These are phyloP conservation scores for Myotis brandtii DNA, from an alignment of 2,113 vertebrate genomes.

Conservation along the genomic window DNA sequence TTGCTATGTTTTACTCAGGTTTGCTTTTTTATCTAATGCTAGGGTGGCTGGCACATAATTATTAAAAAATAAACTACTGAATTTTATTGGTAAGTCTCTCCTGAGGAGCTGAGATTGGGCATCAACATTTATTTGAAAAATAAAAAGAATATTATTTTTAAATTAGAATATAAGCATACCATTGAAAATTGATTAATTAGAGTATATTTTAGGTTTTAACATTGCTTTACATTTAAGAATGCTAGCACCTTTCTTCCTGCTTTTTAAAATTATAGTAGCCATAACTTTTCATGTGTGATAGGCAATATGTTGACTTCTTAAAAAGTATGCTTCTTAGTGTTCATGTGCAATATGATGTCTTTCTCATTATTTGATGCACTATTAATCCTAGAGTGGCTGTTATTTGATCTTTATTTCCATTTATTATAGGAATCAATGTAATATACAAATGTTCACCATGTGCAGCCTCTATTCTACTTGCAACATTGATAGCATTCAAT, in stretches of 20 bases:
- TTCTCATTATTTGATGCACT: background rate
- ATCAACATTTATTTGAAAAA: slow-evolving; percentile 2
- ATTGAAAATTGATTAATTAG: background rate
- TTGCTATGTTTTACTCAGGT: background rate
- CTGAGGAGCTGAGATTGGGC: background rate
- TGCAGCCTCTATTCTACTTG: background rate
- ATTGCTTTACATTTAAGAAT: background rate
- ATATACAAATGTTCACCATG: background rate
- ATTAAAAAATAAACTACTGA: slow-evolving; percentile 6
- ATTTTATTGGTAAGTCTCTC: background rate
- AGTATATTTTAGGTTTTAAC: background rate
- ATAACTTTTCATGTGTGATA: background rate
- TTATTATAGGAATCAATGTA: background rate
- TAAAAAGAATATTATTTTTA: background rate
- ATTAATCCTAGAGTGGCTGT: background rate
- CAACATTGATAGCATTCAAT: background rate
- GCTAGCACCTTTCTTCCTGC: background rate
- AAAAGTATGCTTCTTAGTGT: background rate
- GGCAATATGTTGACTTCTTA: background rate
- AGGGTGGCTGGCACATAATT: background rate
- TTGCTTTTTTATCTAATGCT: background rate
- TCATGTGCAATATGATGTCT: background rate
- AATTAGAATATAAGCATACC: background rate
- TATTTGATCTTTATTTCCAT: background rate
- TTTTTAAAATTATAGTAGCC: background rate